Percentiles rank a stretch among this genome's conserved stretches.
phyloP scores from a whole-genome alignment of 1,140 invertebrate species.

The Dryas iulia region DNA sequence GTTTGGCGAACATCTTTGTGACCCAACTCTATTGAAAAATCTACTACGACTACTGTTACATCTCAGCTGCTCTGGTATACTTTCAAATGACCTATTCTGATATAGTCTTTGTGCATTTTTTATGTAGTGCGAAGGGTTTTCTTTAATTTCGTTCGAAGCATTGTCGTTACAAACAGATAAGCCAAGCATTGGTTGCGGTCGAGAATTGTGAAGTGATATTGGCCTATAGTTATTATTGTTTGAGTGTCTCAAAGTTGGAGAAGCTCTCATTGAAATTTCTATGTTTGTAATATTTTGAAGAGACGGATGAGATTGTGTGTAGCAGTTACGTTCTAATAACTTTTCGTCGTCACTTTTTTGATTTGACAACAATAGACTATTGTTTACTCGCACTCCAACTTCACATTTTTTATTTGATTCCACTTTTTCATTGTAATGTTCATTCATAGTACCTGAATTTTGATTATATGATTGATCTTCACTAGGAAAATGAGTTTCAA shows the following conservation, averaged over 20 bases:
- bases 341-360: constrained; percentile 80
- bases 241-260: constrained; percentile 50
- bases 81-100: constrained; percentile 75
- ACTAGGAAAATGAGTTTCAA: constrained; percentile 70
- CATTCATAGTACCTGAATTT: constrained; percentile 39
- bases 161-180: constrained; percentile 54
- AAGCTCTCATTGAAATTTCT: constrained; percentile 70
- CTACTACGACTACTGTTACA: constrained; percentile 59
- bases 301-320: constrained; percentile 58
- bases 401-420: constrained; percentile 58
- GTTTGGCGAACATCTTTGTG: constrained; percentile 60
- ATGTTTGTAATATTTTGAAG: constrained; percentile 78
- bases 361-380: constrained; percentile 53
- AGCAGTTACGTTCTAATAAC: constrained; percentile 67
- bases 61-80: constrained; percentile 71
- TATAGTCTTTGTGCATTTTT: constrained; percentile 69
- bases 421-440: constrained; percentile 40
- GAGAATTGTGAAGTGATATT: constrained; percentile 66
- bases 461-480: constrained; percentile 49
- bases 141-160: constrained; percentile 65
- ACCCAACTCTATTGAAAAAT: constrained; percentile 72
- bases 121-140: constrained; percentile 68
- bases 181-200: constrained; percentile 45
- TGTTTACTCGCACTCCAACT: constrained; percentile 61
- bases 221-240: constrained; percentile 64